These are phyloP conservation scores for Metallyticus violacea DNA, from an alignment of 2,888 invertebrate species.

Conservation along the genomic window DNA sequence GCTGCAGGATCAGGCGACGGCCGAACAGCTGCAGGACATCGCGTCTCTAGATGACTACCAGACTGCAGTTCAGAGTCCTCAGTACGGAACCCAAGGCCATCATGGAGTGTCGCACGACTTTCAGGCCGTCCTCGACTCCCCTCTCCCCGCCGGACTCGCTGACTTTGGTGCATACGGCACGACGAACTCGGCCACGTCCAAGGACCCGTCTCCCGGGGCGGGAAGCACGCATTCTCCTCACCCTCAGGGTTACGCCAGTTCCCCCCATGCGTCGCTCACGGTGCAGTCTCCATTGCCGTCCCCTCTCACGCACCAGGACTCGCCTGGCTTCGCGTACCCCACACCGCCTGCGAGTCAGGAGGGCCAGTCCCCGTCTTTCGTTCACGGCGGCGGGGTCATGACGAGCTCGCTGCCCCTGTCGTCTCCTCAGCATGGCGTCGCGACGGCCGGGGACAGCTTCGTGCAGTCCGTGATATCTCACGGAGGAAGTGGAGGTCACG, in stretches of 20 bases:
- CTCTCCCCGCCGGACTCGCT: constrained; percentile 73
- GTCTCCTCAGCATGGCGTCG: constrained; percentile 44
- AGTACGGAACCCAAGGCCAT: constrained; percentile 38
- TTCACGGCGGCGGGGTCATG: constrained; percentile 44
- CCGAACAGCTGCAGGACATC: constrained; percentile 46
- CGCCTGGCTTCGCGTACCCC: constrained; percentile 78
- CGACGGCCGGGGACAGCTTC: constrained; percentile 42
- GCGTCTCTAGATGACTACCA: constrained; percentile 49
- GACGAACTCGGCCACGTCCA: constrained; percentile 40
- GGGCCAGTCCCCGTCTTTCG: constrained; percentile 61
- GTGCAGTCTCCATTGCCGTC: constrained; percentile 45
- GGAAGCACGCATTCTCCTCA: constrained; percentile 26
- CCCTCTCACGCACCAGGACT: constrained; percentile 52
- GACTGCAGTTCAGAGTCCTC: constrained; percentile 39
- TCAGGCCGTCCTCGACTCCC: constrained; percentile 74
- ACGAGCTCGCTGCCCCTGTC: constrained; percentile 47
- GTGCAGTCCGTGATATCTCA: constrained; percentile 41
- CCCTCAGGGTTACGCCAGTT: constrained; percentile 25
- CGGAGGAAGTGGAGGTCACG: constrained; percentile 31
- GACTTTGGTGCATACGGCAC: constrained; percentile 72
- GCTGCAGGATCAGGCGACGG: constrained; percentile 52
- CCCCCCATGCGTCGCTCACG: constrained; percentile 35
- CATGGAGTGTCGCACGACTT: constrained; percentile 67
- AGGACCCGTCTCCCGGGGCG: constrained; percentile 21
- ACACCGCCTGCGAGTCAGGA: constrained; percentile 87